phyloP scores from a whole-genome alignment of 2,797 vertebrate genomes.

The Triplophysa yarkandensis region DNA sequence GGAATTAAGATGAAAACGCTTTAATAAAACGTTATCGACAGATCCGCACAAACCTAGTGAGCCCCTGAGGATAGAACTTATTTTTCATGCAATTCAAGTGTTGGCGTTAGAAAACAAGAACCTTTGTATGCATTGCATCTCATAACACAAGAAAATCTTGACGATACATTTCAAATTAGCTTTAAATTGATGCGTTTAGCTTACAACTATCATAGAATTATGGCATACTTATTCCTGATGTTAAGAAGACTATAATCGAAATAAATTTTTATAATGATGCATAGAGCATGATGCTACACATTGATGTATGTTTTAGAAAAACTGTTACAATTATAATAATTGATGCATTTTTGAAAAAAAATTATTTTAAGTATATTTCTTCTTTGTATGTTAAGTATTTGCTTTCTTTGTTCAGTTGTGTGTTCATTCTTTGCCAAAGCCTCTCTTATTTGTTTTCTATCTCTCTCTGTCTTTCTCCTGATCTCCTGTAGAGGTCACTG shows the following conservation, averaged over 20 bases:
- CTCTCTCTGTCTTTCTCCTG: conserved; percentile 9
- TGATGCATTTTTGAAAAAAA: too few species aligned
- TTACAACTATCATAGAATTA: not conserved
- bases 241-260: too few species aligned
- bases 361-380: too few species aligned
- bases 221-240: not conserved
- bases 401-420: not conserved
- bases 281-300: too few species aligned
- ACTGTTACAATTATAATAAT: too few species aligned
- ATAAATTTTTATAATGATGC: too few species aligned
- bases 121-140: not conserved
- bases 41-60: not conserved
- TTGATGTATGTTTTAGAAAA: too few species aligned
- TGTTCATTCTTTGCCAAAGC: not conserved
- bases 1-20: conserved; percentile 6
- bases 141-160: too few species aligned
- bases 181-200: not conserved
- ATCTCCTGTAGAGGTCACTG: conserved; percentile 71
- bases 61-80: not conserved
- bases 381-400: too few species aligned
- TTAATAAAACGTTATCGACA: conserved; percentile 33
- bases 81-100: conserved; percentile 8
- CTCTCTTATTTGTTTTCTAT: not conserved
- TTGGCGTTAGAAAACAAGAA: not conserved
- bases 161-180: too few species aligned